Evolutionary conservation across 2,888 invertebrate genomes (phyloP).

Genomic region (Conus canariensis): DNA sequence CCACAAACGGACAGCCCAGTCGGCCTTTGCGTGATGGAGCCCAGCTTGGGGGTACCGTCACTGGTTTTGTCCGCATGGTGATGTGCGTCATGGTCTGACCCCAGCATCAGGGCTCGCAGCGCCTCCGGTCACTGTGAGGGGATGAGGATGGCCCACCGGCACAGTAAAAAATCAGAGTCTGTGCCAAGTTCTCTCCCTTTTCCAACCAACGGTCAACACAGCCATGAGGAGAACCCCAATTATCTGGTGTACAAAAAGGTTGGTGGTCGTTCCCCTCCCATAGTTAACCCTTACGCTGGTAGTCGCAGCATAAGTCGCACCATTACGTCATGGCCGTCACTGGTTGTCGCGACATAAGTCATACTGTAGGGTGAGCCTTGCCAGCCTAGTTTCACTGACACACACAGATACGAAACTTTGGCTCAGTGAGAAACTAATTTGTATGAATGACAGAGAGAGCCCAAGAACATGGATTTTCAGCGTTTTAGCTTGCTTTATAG

Average conservation of each 20-base stretch:
- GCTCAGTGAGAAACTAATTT: too few species aligned
- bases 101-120: neutral
- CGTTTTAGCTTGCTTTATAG: too few species aligned
- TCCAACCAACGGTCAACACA: constrained; percentile 70
- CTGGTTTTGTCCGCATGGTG: neutral
- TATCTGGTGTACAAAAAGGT: constrained; percentile 74
- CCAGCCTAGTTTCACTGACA: too few species aligned
- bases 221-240: constrained; percentile 72
- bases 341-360: too few species aligned
- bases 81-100: neutral
- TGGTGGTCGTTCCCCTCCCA: constrained; percentile 41
- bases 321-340: too few species aligned
- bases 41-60: neutral
- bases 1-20: neutral
- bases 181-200: constrained; percentile 61
- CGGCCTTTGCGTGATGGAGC: neutral
- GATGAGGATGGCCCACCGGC: constrained; percentile 57
- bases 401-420: too few species aligned
- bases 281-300: too few species aligned
- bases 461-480: too few species aligned
- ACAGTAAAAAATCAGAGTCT: constrained; percentile 70
- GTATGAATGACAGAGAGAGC: too few species aligned
- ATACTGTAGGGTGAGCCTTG: too few species aligned
- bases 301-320: too few species aligned
- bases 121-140: neutral